A percentile compares a stretch with the other conserved stretches of the same genome.
These are phyloP conservation scores for Eucidaris tribuloides DNA, from an alignment of 35 echinoderm and acorn worm species.

Conservation along the genomic window DNA sequence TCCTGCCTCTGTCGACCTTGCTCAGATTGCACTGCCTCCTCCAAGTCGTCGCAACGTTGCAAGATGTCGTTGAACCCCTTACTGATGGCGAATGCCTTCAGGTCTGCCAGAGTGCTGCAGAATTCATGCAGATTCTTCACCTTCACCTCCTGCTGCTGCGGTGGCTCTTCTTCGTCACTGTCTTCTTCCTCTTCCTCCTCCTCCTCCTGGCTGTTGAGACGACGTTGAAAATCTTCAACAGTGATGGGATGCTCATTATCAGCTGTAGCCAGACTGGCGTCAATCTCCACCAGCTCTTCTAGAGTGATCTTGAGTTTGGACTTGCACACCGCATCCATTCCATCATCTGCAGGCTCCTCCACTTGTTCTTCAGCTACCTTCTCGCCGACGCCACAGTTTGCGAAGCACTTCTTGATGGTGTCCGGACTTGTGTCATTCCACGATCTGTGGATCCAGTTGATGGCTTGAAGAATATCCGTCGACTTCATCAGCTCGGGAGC, in stretches of 20 bases:
- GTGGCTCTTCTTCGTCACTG: neutral
- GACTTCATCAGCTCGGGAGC: slow-evolving; percentile 1
- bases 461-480: slow-evolving; percentile 6
- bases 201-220: neutral
- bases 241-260: neutral
- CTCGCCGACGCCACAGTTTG: neutral
- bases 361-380: neutral
- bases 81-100: slow-evolving; percentile 3
- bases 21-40: neutral
- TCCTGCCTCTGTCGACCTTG: neutral
- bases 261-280: neutral
- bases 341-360: neutral
- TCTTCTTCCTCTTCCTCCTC: neutral
- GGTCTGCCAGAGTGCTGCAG: neutral
- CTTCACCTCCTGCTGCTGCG: neutral
- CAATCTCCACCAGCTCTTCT: neutral
- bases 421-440: neutral
- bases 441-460: slow-evolving; percentile 17
- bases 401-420: slow-evolving; percentile 28
- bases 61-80: neutral
- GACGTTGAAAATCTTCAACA: neutral
- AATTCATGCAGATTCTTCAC: neutral
- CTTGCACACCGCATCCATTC: neutral
- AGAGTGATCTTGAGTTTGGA: neutral
- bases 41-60: neutral